These are phyloP conservation scores for Ahaetulla prasina DNA, from an alignment of 2,113 vertebrate species.

Conservation along the genomic window DNA sequence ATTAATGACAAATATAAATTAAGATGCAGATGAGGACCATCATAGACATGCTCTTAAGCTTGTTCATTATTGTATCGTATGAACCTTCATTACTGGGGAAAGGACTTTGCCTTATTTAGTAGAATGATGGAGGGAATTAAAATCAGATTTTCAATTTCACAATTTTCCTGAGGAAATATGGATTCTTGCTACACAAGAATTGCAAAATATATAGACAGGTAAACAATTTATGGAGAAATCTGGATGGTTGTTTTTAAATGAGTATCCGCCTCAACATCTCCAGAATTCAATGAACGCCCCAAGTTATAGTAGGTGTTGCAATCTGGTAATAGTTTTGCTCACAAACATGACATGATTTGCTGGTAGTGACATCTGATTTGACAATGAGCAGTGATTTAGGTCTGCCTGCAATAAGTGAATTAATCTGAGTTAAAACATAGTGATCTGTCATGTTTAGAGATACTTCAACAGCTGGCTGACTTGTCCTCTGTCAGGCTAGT, in stretches of 20 bases:
- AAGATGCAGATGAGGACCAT: background rate
- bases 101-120: background rate
- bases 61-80: background rate
- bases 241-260: conserved; percentile 17
- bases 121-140: background rate
- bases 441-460: conserved; percentile 85
- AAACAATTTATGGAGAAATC: background rate
- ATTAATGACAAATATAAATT: background rate
- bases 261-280: background rate
- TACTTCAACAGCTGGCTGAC: conserved; percentile 86
- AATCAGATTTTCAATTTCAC: background rate
- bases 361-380: conserved; percentile 80
- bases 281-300: background rate
- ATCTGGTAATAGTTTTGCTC: conserved; percentile 67
- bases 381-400: conserved; percentile 84
- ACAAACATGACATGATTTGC: conserved; percentile 75
- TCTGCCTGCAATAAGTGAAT: conserved; percentile 84
- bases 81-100: background rate
- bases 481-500: conserved; percentile 86
- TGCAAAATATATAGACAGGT: background rate
- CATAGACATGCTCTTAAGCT: background rate
- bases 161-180: background rate
- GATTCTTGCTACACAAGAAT: background rate
- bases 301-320: conserved; percentile 56
- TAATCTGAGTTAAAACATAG: conserved; percentile 88